phyloP scores from a whole-genome alignment of 2,113 vertebrate species.

The Rhinopithecus roxellana region DNA sequence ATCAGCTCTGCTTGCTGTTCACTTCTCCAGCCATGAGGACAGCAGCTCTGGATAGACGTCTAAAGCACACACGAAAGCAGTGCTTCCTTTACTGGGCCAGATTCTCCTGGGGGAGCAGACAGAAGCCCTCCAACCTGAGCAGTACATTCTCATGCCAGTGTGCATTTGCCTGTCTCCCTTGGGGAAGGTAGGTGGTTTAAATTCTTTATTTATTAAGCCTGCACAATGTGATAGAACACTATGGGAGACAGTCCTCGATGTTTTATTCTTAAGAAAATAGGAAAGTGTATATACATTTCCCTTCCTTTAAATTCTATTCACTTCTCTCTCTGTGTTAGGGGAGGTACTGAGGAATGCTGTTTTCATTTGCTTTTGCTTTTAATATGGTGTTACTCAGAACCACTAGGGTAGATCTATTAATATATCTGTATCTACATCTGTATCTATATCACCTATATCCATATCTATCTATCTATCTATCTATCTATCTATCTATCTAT shows the following conservation, averaged over 20 bases:
- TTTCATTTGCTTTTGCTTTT: background rate
- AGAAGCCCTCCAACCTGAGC: background rate
- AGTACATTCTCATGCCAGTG: rapidly evolving
- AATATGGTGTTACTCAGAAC: background rate
- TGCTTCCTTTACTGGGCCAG: background rate
- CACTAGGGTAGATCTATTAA: background rate
- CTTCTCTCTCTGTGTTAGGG: background rate
- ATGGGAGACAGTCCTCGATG: background rate
- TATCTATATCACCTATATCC: background rate
- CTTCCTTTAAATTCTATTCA: background rate
- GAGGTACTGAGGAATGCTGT: background rate
- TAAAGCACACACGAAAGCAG: background rate
- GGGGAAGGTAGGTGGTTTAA: background rate
- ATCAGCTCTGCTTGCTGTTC: background rate
- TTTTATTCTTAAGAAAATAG: background rate
- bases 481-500: background rate
- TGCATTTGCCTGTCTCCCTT: background rate
- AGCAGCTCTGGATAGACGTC: background rate
- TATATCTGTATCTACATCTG: background rate
- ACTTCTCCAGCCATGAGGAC: background rate
- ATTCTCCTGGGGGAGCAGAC: background rate
- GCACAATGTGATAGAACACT: no score
- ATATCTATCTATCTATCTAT: no score
- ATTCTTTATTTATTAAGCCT: background rate
- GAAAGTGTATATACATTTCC: background rate